Evolutionary conservation across 2,888 invertebrate species (phyloP), one percentile per base, ranked within the genome.

Genomic region (Tubulanus polymorphus): DNA sequence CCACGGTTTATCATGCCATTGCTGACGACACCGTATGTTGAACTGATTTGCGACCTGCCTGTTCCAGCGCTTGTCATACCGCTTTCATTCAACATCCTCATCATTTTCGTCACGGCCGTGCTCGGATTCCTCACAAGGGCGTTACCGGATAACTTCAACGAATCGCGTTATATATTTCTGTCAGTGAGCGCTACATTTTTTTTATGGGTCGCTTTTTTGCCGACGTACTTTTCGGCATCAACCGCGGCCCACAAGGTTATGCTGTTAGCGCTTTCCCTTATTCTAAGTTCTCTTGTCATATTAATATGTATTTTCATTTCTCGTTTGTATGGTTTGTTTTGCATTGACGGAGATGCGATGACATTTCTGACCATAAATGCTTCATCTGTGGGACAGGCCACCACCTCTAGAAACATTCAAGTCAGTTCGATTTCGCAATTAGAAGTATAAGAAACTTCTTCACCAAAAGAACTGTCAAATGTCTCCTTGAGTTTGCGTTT

Each of bases 71-170:
- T 73, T 23, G 57, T 70, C 26, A 51, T 64, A 1, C 67, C 70
- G 1, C 60, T 71, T 12, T 60, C 61, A 25, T 69, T 62, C 61
- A 71, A 72, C 62, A 54, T 68, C 5, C 37, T 71, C 3, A 63
- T 73, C 45, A 64, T 73, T 10, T 29, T 67, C 25, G 56, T 66
- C 41, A 68, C 69, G 48, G 62, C 71, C 2, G 57, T 66, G 35
- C 68, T 68, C 50, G 72, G 72, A 37, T 72, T 73, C 59, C 71
- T 70, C 53, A 68, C 71, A 25, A 55, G 73, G 27, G 69, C 68
- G 53, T 60, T 71, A 8, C 74, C 73, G 15, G 70, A 72, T 55
- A 72, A 71, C 51, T 73, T 68, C 62, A 73, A 72, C 60, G 73
- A 73, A 63, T 69, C 71, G 1, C 63, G 68, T 2, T 71, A 66